Conservation (phyloP, 2,113 vertebrate species). For the Phrynocephalus versicolor region DNA sequence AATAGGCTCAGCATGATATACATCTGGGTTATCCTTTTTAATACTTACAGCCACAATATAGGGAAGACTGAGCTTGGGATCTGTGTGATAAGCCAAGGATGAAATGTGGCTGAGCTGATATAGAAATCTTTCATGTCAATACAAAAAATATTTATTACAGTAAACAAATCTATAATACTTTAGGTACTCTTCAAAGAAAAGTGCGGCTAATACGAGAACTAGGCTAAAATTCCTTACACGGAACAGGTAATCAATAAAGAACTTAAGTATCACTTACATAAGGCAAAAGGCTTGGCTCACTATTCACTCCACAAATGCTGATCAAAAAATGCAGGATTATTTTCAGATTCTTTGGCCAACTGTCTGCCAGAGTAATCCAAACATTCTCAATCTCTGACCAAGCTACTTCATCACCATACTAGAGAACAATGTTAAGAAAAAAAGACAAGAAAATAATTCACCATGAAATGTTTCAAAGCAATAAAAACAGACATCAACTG, state of each 20-base stretch:
- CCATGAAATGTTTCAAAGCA: neutral
- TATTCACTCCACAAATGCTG: slow-evolving; percentile 96
- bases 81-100: too few relatives aligned
- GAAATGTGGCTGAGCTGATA: too few relatives aligned
- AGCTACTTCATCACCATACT: slow-evolving; percentile 98
- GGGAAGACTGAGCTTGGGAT: too few relatives aligned
- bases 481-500: neutral
- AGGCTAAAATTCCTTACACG: neutral
- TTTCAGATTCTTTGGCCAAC: slow-evolving; percentile 98
- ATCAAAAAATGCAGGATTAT: slow-evolving; percentile 98
- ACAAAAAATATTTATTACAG: too few relatives aligned
- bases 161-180: too few relatives aligned
- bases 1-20: too few relatives aligned
- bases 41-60: too few relatives aligned
- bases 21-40: too few relatives aligned
- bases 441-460: neutral
- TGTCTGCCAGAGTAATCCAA: slow-evolving; percentile 97
- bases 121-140: too few relatives aligned
- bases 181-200: neutral
- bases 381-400: slow-evolving; percentile 99
- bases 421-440: slow-evolving; percentile 46
- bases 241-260: neutral
- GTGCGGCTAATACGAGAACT: neutral
- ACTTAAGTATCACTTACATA: slow-evolving; percentile 82
- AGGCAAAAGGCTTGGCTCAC: slow-evolving; percentile 97